phyloP scores from a whole-genome alignment of 2,888 invertebrate species.

The Apamea anceps region DNA sequence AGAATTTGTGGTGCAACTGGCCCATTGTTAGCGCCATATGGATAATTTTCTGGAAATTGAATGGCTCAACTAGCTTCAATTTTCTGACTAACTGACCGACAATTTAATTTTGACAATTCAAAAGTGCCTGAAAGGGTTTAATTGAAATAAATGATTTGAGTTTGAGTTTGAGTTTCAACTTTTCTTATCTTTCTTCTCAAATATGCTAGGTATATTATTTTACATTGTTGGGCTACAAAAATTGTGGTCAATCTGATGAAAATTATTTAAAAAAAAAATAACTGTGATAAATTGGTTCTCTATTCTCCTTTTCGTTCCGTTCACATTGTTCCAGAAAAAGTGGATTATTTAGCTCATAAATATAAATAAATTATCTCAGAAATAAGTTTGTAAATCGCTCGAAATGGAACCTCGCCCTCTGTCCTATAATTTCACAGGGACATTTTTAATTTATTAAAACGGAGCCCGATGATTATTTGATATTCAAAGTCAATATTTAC shows the following conservation, averaged over 20 bases:
- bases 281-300: background rate
- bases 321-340: background rate
- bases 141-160: too few species aligned
- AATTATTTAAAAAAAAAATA: background rate
- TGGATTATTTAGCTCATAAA: background rate
- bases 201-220: background rate
- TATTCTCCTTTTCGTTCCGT: background rate
- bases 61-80: too few species aligned
- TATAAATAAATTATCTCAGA: background rate
- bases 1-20: too few species aligned
- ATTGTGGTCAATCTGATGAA: background rate
- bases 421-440: conserved; percentile 77
- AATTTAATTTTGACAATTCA: too few species aligned
- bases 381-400: conserved; percentile 25
- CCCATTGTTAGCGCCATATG: background rate
- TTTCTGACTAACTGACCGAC: too few species aligned
- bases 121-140: too few species aligned
- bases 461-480: conserved; percentile 80
- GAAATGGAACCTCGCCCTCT: conserved; percentile 66
- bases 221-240: too few species aligned
- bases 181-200: background rate
- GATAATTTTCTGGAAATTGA: background rate
- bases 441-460: conserved; percentile 87
- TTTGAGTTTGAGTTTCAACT: too few species aligned
- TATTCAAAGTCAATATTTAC: conserved; percentile 84